A percentile compares a stretch with the other conserved stretches of the same genome.
These are phyloP conservation scores for Cyanoderma ruficeps DNA, from an alignment of 2,113 vertebrate genomes.

Conservation along the genomic window DNA sequence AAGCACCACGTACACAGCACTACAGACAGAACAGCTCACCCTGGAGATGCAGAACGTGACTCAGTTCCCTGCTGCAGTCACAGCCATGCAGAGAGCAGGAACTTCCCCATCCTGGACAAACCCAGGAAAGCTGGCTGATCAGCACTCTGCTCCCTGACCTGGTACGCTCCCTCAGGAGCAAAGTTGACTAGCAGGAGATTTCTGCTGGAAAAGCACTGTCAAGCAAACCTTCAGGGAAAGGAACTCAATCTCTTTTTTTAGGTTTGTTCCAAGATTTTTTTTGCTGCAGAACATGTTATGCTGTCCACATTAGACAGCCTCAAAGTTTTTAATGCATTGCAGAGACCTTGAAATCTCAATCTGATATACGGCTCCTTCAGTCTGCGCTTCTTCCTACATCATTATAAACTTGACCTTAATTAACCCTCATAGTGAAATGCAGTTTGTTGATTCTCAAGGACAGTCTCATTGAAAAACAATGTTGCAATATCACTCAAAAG, in stretches of 20 bases:
- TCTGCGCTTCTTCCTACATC: constrained; percentile 31
- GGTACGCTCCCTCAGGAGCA: not conserved
- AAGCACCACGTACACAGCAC: rapidly evolving
- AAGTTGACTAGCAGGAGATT: not conserved
- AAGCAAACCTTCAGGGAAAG: not conserved
- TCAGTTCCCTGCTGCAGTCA: not conserved
- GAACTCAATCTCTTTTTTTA: not conserved
- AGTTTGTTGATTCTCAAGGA: constrained; percentile 70
- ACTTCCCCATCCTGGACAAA: not conserved
- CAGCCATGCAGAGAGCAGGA: rapidly evolving
- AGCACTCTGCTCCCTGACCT: not conserved
- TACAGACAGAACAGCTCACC: not conserved
- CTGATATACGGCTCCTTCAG: constrained; percentile 37
- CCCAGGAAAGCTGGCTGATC: not conserved
- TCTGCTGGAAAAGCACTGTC: not conserved
- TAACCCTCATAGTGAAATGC: constrained; percentile 70
- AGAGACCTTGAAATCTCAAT: constrained; percentile 41
- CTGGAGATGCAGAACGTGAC: rapidly evolving
- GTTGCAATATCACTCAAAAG: constrained; percentile 55
- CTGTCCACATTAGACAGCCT: not conserved
- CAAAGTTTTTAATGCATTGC: constrained; percentile 13
- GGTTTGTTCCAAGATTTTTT: not conserved
- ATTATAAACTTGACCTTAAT: constrained; percentile 74
- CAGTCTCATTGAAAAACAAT: constrained; percentile 61
- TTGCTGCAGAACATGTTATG: not conserved